Percentiles rank a stretch among this genome's conserved stretches.
These are phyloP conservation scores for Tokudaia tokunoshimensis DNA, from an alignment of 2,797 vertebrate species.

Conservation along the genomic window DNA sequence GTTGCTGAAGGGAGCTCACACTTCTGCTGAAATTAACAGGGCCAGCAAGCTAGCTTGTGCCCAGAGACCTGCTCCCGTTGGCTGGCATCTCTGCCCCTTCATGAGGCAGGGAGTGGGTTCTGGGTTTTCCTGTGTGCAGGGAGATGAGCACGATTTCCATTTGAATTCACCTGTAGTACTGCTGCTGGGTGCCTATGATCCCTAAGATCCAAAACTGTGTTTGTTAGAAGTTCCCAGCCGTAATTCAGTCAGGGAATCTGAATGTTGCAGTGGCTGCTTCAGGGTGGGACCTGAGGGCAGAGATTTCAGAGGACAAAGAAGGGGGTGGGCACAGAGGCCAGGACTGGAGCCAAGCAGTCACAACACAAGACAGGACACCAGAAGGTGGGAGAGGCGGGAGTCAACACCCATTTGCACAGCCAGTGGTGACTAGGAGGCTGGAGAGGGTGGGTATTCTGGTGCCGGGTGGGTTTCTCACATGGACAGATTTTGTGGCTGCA, in stretches of 20 bases:
- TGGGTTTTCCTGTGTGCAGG: fast-evolving
- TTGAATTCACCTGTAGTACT: not conserved
- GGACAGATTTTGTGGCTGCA: not conserved
- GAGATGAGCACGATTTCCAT: not conserved
- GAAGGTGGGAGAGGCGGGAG: not conserved
- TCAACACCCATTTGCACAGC: not conserved
- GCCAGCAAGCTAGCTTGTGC: not conserved
- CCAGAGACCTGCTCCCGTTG: fast-evolving
- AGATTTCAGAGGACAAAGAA: not conserved
- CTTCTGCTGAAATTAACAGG: constrained; percentile 81
- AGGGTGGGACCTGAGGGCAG: too few species aligned
- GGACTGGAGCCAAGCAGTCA: not conserved
- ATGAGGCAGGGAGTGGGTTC: fast-evolving
- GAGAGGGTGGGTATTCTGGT: not conserved
- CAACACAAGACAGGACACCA: not conserved
- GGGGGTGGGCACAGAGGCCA: not conserved
- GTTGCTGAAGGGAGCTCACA: constrained; percentile 78
- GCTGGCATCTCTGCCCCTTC: not conserved
- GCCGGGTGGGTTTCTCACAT: not conserved
- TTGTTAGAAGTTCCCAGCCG: not conserved
- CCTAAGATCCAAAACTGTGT: not conserved
- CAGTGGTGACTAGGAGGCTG: not conserved
- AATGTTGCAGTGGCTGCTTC: not conserved
- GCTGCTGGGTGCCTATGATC: fast-evolving
- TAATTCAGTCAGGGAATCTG: not conserved